These are phyloP conservation scores for Augochlorella aurata DNA, from an alignment of 2,888 invertebrate species.

Conservation along the genomic window DNA sequence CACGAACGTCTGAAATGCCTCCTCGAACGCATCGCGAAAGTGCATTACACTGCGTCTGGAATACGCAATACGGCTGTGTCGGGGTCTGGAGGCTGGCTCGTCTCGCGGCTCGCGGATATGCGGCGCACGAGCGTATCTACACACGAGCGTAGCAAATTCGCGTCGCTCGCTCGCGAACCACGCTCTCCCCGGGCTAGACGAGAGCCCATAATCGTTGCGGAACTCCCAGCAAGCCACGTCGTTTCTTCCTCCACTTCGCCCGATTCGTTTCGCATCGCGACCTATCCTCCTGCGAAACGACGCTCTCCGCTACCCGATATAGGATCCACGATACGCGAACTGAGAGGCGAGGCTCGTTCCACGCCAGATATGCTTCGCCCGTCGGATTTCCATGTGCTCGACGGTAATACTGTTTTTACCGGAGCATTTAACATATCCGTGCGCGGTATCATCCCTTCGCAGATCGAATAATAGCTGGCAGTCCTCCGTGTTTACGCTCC, in stretches of 20 bases:
- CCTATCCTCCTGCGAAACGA: conserved; percentile 8
- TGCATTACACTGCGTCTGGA: conserved; percentile 60
- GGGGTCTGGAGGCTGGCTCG: background rate
- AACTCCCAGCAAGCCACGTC: conserved; percentile 33
- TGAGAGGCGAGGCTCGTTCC: background rate
- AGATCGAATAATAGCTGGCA: conserved; percentile 22
- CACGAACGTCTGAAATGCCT: conserved; percentile 41
- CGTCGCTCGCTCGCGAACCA: conserved; percentile 45
- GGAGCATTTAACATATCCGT: conserved; percentile 29
- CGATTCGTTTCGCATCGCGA: conserved; percentile 17
- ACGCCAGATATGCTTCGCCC: background rate
- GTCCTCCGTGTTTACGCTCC: conserved; percentile 28
- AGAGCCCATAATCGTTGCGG: conserved; percentile 56
- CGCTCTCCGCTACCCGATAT: background rate
- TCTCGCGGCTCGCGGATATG: background rate
- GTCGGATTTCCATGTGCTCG: conserved; percentile 3
- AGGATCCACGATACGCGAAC: background rate
- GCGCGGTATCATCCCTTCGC: background rate
- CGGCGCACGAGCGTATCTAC: conserved; percentile 18
- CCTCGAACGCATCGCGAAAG: conserved; percentile 54
- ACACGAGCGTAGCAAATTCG: conserved; percentile 54
- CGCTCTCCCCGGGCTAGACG: conserved; percentile 35
- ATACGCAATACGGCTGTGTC: conserved; percentile 56
- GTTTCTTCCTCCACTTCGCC: background rate
- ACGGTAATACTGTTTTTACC: conserved; percentile 27